Conservation (phyloP, 1,140 invertebrate genomes). For the Cyrtorhinus lividipennis region DNA sequence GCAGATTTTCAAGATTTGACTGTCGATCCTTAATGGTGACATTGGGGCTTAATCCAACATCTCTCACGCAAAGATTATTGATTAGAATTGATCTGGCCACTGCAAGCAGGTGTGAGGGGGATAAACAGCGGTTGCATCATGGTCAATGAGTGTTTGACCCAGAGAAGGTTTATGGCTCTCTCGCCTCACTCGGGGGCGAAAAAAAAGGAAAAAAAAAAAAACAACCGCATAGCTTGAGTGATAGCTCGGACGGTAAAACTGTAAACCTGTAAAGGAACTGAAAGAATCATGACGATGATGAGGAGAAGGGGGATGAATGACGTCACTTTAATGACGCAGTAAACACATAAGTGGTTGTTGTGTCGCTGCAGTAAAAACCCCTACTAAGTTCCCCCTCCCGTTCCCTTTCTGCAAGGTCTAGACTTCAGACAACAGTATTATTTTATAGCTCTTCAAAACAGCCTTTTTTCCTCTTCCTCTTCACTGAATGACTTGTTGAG, state of each 20-base stretch:
- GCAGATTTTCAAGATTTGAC: too few relatives aligned
- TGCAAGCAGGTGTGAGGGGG: background rate
- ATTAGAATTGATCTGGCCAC: too few relatives aligned
- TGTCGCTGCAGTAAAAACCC: background rate
- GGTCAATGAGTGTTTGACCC: background rate
- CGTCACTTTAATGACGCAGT: conserved; percentile 4
- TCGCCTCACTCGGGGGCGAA: background rate
- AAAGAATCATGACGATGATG: background rate
- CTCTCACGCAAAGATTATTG: too few relatives aligned
- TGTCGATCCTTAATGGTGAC: too few relatives aligned
- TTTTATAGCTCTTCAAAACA: background rate
- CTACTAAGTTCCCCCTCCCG: too few relatives aligned
- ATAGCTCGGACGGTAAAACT: background rate
- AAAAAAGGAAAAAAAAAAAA: too few relatives aligned
- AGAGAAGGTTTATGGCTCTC: background rate
- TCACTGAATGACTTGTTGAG: background rate
- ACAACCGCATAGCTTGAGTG: background rate
- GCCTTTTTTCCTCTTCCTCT: background rate
- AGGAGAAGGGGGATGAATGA: background rate
- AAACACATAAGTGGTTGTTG: conserved; percentile 5
- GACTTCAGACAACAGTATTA: conserved; percentile 1
- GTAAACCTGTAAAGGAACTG: background rate
- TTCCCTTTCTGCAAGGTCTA: background rate
- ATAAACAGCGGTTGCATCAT: background rate
- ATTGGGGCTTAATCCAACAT: too few relatives aligned